Percentiles rank a stretch among this genome's conserved stretches.
Conservation (phyloP, 1,140 invertebrate species). For the Pogonognathellus flavescens region DNA sequence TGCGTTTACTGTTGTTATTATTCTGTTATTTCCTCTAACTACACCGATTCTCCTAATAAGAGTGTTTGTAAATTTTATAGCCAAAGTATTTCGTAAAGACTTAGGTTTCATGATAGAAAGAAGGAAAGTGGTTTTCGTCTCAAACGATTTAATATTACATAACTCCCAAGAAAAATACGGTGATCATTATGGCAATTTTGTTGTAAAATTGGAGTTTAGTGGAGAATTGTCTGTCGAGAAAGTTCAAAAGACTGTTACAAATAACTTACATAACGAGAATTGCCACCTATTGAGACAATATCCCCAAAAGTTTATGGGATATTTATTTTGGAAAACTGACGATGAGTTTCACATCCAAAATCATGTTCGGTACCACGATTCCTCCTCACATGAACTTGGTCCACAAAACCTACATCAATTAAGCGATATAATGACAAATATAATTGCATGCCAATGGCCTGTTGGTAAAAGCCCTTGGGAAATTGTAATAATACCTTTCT, state of each 20-base stretch:
- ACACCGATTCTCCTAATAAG: neutral
- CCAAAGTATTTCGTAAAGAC: neutral
- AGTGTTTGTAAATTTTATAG: neutral
- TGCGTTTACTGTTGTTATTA: neutral
- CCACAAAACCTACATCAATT: neutral
- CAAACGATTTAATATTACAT: neutral
- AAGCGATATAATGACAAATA: neutral
- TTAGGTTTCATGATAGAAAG: neutral
- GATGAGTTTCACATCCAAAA: neutral
- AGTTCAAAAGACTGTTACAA: neutral
- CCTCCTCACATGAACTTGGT: neutral
- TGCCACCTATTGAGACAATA: neutral
- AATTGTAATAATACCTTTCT: neutral
- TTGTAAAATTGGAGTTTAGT: neutral
- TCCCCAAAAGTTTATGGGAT: neutral
- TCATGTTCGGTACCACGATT: neutral
- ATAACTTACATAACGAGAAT: neutral
- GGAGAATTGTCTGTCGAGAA: neutral
- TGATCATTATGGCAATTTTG: slow-evolving; percentile 4
- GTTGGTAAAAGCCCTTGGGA: neutral
- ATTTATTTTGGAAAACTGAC: neutral
- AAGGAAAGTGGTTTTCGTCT: neutral
- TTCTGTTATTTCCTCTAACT: neutral
- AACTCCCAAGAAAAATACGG: neutral
- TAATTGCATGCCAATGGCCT: neutral